phyloP scores from a whole-genome alignment of 2,888 invertebrate genomes.

The Eucera pruinosa region DNA sequence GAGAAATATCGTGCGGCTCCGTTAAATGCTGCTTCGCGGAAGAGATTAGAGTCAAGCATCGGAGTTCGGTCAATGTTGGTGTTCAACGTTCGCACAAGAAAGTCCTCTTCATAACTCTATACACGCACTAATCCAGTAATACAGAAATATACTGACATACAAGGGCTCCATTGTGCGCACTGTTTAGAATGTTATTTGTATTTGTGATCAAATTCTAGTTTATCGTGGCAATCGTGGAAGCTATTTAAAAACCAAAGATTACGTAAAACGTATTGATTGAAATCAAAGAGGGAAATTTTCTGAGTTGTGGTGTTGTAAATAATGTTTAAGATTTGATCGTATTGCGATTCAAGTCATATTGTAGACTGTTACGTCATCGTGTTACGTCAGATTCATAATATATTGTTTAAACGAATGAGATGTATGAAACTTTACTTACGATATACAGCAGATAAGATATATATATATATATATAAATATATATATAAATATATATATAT shows the following conservation, averaged over 20 bases:
- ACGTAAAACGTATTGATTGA: slow-evolving; percentile 15
- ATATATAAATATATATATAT: too few species aligned
- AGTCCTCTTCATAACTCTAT: slow-evolving; percentile 28
- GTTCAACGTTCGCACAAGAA: slow-evolving; percentile 11
- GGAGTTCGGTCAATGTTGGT: not conserved
- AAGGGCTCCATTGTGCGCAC: slow-evolving; percentile 19
- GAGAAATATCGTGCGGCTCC: slow-evolving; percentile 24
- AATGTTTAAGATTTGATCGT: slow-evolving; percentile 55
- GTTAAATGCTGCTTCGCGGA: slow-evolving; percentile 27
- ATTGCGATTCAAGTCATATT: slow-evolving; percentile 52
- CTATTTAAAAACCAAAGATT: slow-evolving; percentile 41
- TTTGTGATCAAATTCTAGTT: slow-evolving; percentile 31
- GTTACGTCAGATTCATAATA: slow-evolving; percentile 59
- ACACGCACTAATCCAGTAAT: not conserved
- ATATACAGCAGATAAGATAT: slow-evolving; percentile 32
- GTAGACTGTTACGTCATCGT: slow-evolving; percentile 61
- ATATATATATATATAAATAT: too few species aligned
- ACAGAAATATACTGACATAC: not conserved
- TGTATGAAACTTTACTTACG: slow-evolving; percentile 41
- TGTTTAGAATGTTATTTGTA: slow-evolving; percentile 56
- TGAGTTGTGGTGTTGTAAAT: slow-evolving; percentile 42
- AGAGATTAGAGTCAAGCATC: not conserved
- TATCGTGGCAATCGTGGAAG: slow-evolving; percentile 5
- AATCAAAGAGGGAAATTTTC: not conserved
- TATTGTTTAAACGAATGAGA: slow-evolving; percentile 51